Conservation (phyloP, 2,797 vertebrate genomes). For the Rhincodon typus region DNA sequence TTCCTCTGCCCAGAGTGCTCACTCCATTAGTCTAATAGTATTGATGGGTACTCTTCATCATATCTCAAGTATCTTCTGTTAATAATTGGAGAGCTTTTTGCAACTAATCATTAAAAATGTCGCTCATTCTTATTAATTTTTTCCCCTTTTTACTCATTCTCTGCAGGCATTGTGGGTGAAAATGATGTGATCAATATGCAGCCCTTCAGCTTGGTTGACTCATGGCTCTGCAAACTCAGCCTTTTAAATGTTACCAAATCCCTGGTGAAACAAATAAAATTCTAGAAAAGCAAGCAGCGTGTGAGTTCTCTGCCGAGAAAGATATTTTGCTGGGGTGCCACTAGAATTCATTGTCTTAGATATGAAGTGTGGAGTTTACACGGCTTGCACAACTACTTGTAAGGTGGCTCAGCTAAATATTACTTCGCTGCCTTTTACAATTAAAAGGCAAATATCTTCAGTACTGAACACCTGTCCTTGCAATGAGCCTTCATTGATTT, state of each 20-base stretch:
- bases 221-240: background rate
- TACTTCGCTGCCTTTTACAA: background rate
- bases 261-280: background rate
- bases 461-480: background rate
- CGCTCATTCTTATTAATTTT: no score
- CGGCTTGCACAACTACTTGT: background rate
- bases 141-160: background rate
- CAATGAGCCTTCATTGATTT: background rate
- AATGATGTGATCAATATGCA: slow-evolving; percentile 12
- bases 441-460: background rate
- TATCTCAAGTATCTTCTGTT: background rate
- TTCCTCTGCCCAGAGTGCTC: background rate
- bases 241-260: slow-evolving; percentile 26
- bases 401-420: background rate
- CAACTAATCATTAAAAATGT: slow-evolving; percentile 7
- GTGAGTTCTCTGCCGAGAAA: background rate
- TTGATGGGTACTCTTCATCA: background rate
- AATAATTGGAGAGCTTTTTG: background rate
- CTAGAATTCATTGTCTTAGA: background rate
- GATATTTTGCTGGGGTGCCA: slow-evolving; percentile 4
- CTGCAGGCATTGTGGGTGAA: background rate
- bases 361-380: background rate
- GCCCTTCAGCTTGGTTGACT: background rate
- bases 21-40: background rate
- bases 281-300: background rate